Base-by-base conservation (phyloP, 1,140 invertebrate genomes). In the Pseudomyrmex flavicornis region DNA sequence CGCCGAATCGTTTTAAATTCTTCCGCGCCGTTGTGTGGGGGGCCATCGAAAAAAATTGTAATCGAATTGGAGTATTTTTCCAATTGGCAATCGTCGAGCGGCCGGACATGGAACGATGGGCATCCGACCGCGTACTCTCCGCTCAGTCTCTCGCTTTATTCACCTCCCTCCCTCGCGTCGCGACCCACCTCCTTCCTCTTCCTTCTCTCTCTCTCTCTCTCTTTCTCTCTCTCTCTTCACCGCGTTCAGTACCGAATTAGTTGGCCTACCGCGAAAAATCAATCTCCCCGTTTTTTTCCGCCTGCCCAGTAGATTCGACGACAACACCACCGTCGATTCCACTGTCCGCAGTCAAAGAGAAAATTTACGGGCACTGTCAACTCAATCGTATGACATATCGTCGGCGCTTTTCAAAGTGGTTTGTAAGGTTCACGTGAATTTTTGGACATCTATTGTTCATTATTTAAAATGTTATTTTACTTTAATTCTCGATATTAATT, bases 211-310 rank as follows among this genome's bases (percentile, higher is more conserved):
- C 12, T 26, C n/a, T 15, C 17, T 48, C 22, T 9, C 26, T 7
- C 3, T 22, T n/a, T 54, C 15, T 26, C 26, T 56, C 15, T 35
- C 69, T 52, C 15, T 44, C 48, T 68, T 48, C 74, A 58, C 66
- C 72, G 73, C 75, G 82, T 84, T 85, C 89, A 75, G 82, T 80
- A 84, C 74, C 86, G 90, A 92, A 92, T 92, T 92, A 92, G 85
- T 85, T 88, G 90, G 87, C 83, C 88, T 86, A 91, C 91, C 92
- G 85, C 92, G 91, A 92, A 93, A 93, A 92, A 93, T 92, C 92
- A 93, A 93, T 93, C 90, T 91, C 84, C 79, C 80, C 89, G 74
- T 77, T 88, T 85, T 89, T 86, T 85, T 85, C 89, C 84, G 88
- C 84, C 65, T 69, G 61, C 80, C 63, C 52, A 63, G 48, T 86